These are phyloP conservation scores for Psylliodes chrysocephalus DNA, from an alignment of 2,888 invertebrate genomes.

Conservation along the genomic window DNA sequence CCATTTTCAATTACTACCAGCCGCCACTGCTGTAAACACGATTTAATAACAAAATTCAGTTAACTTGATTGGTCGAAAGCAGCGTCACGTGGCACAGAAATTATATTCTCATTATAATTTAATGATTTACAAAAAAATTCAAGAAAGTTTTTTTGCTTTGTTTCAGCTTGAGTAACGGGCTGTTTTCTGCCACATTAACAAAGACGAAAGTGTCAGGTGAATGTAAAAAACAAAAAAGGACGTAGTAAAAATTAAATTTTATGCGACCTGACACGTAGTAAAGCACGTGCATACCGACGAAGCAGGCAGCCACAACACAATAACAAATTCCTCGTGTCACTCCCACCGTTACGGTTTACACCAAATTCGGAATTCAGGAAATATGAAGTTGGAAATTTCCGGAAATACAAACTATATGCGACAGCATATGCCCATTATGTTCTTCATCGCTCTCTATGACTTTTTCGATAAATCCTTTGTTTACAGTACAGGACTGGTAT, in stretches of 20 bases:
- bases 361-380: constrained; percentile 7
- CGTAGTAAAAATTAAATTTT: neutral
- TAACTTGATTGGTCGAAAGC: no score
- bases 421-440: constrained; percentile 15
- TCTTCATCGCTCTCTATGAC: constrained; percentile 13
- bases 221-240: no score
- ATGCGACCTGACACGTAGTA: neutral
- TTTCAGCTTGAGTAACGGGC: no score
- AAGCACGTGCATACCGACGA: neutral
- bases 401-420: constrained; percentile 23
- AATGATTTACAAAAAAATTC: no score
- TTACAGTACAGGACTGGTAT: neutral
- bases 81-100: no score
- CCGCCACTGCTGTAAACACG: no score
- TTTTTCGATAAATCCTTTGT: neutral
- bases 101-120: no score
- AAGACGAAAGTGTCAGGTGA: no score
- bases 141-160: no score
- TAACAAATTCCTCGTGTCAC: constrained; percentile 10
- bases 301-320: neutral
- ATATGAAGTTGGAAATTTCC: constrained; percentile 20
- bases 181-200: no score
- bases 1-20: no score
- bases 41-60: no score
- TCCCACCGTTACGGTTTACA: neutral